Conservation (phyloP, 2,797 vertebrate species). For the Melanotaenia boesemani region DNA sequence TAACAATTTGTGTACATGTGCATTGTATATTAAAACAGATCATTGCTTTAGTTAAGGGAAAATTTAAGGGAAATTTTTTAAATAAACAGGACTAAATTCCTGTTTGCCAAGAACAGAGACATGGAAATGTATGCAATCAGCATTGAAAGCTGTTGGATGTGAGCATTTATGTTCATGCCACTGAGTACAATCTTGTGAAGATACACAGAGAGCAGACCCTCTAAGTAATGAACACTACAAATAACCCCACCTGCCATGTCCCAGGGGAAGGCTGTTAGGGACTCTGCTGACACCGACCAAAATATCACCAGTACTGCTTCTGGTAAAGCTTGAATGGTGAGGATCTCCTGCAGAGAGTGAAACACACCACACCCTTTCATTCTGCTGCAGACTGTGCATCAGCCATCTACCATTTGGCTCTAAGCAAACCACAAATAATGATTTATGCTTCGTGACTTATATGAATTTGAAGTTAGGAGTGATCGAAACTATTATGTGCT, state of each 20-base stretch:
- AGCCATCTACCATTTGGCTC: conserved; percentile 21
- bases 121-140: conserved; percentile 32
- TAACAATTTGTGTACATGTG: too few relatives aligned
- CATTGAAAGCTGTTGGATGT: conserved; percentile 30
- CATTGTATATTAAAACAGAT: too few relatives aligned
- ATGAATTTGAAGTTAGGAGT: conserved; percentile 24
- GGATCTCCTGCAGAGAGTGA: conserved; percentile 46
- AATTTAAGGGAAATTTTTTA: conserved; percentile 31
- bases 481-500: conserved; percentile 17
- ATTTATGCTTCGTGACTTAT: conserved; percentile 34
- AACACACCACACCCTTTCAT: conserved; percentile 48
- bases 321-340: conserved; percentile 15
- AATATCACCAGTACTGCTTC: conserved; percentile 50
- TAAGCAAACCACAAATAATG: conserved; percentile 52
- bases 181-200: background rate
- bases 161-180: conserved; percentile 11
- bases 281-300: conserved; percentile 50
- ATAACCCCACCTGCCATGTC: conserved; percentile 67
- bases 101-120: conserved; percentile 34
- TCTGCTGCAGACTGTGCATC: conserved; percentile 31
- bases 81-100: conserved; percentile 39
- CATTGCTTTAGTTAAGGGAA: too few relatives aligned
- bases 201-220: conserved; percentile 16
- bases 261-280: conserved; percentile 22
- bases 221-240: conserved; percentile 58